Evolutionary conservation across 92 coral and sea anemone species (phyloP).

Genomic region (Ricordea florida): DNA sequence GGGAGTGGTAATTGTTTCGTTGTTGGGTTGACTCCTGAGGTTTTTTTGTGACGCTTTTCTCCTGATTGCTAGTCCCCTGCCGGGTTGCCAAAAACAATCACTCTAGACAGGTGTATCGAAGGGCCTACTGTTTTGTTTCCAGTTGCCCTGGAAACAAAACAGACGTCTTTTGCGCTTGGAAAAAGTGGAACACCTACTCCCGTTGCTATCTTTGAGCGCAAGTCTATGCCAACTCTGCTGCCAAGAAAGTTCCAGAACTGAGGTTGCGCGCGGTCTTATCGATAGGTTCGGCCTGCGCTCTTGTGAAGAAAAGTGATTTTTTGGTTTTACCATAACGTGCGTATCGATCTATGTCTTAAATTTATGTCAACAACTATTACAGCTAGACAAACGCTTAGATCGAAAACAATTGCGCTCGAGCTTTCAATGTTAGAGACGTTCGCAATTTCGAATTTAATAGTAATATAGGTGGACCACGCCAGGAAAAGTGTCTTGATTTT

Average conservation of each 20-base stretch:
- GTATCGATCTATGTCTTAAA: too few species aligned
- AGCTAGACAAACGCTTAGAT: too few species aligned
- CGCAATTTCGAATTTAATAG: not conserved
- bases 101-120: slow-evolving; percentile 43
- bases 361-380: too few species aligned
- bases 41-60: slow-evolving; percentile 23
- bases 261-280: too few species aligned
- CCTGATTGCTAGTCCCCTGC: not conserved
- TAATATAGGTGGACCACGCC: not conserved
- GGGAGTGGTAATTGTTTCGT: slow-evolving; percentile 17
- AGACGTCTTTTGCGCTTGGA: not conserved
- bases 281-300: too few species aligned
- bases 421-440: not conserved
- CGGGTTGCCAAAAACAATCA: slow-evolving; percentile 11
- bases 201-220: not conserved
- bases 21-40: not conserved
- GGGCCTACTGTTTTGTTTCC: not conserved
- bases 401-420: too few species aligned
- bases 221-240: not conserved
- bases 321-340: too few species aligned
- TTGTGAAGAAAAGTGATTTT: too few species aligned
- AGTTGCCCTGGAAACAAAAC: slow-evolving; percentile 65
- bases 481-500: not conserved
- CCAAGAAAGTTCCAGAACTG: too few species aligned
- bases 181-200: not conserved